Base-by-base conservation (phyloP, 2,888 invertebrate species). In the Ischnura elegans region DNA sequence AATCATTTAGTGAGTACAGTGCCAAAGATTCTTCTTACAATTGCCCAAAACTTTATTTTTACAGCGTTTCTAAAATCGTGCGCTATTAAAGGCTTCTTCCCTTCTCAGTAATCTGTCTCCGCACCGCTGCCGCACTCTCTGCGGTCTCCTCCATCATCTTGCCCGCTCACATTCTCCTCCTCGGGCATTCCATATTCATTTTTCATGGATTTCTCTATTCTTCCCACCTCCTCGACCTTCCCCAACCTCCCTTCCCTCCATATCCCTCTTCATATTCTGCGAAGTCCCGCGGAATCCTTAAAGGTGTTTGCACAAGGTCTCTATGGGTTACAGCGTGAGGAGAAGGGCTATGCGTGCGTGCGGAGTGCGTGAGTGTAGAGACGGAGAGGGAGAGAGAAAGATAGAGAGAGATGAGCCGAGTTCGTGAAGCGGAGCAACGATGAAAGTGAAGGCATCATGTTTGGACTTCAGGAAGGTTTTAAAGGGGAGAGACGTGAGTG, bases 221-320 rank as follows among this genome's bases (percentile, higher is more conserved):
- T 90, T 43, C n/a, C 43, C 90, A 10, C 43, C 90, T 61, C 25
- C 61, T 61, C 21, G n/a, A n/a, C n/a, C n/a, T n/a, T n/a, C n/a
- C n/a, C n/a, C n/a, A n/a, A 47, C 87, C 61, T 61, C 25, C 25
- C 61, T 61, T 61, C 36, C 5, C 36, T 36, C 61, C n/a, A 5
- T 29, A 6, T n/a, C 29, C 42, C 87, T 42, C 55, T 87, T 90
- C 90, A 90, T 90, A 90, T 90, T 90, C 90, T 61, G 87, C 55
- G 55, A 87, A 51, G 87, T 86, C 86, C 86, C 45, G 19, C 87
- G 90, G 90, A 90, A 90, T 90, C 43, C 90, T 90, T 90, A 66
- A n/a, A 90, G 55, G 90, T 90, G 90, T 90, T 90, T 90, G 90
- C 90, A n/a, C 61, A 61, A 90, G 61, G 76, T 76, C 76, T 76